phyloP scores from a whole-genome alignment of 2,888 invertebrate species.

The Melolontha melolontha region DNA sequence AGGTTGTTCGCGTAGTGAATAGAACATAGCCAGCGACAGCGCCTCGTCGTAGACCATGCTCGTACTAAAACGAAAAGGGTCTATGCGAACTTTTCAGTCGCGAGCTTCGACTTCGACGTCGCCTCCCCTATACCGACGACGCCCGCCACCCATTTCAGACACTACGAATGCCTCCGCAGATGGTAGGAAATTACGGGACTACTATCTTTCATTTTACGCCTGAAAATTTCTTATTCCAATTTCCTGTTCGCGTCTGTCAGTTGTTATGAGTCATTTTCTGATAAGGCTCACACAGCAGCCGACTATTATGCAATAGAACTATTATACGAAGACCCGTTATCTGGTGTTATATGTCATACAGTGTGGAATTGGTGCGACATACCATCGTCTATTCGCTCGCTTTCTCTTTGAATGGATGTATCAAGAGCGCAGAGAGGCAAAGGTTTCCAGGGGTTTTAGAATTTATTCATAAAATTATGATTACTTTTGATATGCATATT shows the following conservation, averaged over 20 bases:
- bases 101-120: constrained; percentile 43
- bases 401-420: constrained; percentile 3
- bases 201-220: constrained; percentile 83
- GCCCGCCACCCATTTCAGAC: constrained; percentile 51
- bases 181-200: constrained; percentile 79
- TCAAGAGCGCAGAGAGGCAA: too few relatives aligned
- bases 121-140: constrained; percentile 53
- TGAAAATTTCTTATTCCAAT: constrained; percentile 84
- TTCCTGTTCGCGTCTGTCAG: constrained; percentile 71
- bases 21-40: constrained; percentile 55
- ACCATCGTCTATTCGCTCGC: constrained; percentile 12
- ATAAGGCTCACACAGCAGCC: constrained; percentile 67
- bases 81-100: constrained; percentile 55
- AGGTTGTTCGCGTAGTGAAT: constrained; percentile 58
- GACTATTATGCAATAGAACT: constrained; percentile 68
- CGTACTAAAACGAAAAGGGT: constrained; percentile 1
- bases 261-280: constrained; percentile 81
- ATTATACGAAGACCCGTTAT: constrained; percentile 67
- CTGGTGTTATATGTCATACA: constrained; percentile 66
- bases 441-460: too few relatives aligned
- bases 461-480: too few relatives aligned
- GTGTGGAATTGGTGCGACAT: constrained; percentile 61
- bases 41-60: constrained; percentile 5
- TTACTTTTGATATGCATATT: too few relatives aligned
- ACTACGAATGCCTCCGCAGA: constrained; percentile 60